Evolutionary conservation across 2,797 vertebrate species (phyloP).

Genomic region (Catharus ustulatus): DNA sequence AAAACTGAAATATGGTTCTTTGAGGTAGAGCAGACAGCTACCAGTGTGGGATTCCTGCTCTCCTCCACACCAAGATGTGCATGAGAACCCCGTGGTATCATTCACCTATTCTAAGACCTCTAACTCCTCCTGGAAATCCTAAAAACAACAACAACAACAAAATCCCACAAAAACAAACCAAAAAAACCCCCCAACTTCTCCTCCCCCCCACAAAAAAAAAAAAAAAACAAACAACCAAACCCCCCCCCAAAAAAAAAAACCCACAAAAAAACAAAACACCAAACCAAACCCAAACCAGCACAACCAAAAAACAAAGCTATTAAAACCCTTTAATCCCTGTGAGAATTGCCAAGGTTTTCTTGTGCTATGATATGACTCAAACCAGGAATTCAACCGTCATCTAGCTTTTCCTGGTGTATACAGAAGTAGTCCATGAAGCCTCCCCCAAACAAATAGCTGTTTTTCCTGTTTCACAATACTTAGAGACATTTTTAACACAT

Average conservation of each 20-base stretch:
- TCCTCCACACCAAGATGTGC: neutral
- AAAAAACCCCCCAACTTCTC: too few species aligned
- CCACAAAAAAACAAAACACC: neutral
- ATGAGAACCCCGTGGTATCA: neutral
- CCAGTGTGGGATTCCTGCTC: neutral
- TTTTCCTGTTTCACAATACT: neutral
- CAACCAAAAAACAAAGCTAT: fast-evolving
- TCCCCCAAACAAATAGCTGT: neutral
- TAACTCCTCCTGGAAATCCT: too few species aligned
- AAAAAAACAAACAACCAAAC: too few species aligned
- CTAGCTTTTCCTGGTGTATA: neutral
- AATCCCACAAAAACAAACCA: neutral
- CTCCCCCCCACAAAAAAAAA: too few species aligned
- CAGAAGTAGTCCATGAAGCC: neutral
- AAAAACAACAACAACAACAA: too few species aligned
- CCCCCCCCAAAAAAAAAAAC: too few species aligned
- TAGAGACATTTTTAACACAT: neutral
- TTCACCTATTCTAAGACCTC: neutral
- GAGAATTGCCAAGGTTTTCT: neutral
- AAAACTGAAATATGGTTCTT: neutral
- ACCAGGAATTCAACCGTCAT: neutral
- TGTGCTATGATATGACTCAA: neutral
- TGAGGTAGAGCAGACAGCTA: neutral
- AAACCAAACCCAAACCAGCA: neutral
- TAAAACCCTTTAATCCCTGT: neutral